Percentiles rank a stretch among this genome's conserved stretches.
These are phyloP conservation scores for Capromys pilorides DNA, from an alignment of 2,797 vertebrate genomes.

Conservation along the genomic window DNA sequence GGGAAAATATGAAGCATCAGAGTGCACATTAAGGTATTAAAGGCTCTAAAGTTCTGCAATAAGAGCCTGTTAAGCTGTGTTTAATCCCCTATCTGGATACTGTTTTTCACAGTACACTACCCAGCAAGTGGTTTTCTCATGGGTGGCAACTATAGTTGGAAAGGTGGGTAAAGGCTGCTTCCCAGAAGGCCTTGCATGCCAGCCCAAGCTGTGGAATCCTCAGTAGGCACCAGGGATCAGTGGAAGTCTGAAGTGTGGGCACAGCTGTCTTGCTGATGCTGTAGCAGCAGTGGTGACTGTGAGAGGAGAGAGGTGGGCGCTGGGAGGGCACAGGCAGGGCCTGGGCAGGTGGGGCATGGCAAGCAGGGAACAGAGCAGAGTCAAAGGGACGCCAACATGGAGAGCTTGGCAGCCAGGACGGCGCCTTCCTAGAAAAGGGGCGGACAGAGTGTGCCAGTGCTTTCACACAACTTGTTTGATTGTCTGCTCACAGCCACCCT, in stretches of 20 bases:
- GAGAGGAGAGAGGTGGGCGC: rapidly evolving
- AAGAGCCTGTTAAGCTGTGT: neutral
- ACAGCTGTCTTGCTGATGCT: neutral
- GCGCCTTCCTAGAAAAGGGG: neutral
- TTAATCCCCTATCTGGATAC: neutral
- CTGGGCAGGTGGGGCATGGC: too few species aligned
- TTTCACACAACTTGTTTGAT: neutral
- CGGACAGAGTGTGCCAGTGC: rapidly evolving
- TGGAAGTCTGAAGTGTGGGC: neutral
- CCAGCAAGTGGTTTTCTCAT: neutral
- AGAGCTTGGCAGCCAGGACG: neutral
- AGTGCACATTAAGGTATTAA: neutral
- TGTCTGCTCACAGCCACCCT: neutral
- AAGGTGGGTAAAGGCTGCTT: neutral
- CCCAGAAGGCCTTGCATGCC: neutral
- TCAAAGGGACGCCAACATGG: neutral
- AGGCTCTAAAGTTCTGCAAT: neutral
- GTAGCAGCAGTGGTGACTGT: rapidly evolving
- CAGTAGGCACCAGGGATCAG: neutral
- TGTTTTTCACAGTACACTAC: neutral
- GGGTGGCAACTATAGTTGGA: neutral
- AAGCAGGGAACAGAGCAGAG: neutral
- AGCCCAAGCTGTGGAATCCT: neutral
- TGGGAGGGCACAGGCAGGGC: neutral
- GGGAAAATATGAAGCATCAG: conserved; percentile 10